A percentile compares a stretch with the other conserved stretches of the same genome.
These are phyloP conservation scores for Aptenodytes patagonicus DNA, from an alignment of 2,113 vertebrate species.

Conservation along the genomic window DNA sequence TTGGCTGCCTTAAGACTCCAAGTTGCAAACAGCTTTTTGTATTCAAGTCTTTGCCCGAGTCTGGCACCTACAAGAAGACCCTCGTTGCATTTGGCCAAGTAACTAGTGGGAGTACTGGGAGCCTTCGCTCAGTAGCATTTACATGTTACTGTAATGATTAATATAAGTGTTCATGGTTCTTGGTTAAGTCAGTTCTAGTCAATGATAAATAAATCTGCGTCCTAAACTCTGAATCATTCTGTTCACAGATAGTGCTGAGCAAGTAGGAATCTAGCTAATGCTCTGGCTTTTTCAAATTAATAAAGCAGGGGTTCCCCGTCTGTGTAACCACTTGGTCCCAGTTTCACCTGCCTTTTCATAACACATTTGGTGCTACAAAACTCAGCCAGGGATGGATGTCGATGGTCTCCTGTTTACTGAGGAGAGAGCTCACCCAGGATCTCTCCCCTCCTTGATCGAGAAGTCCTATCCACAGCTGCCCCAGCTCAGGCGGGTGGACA, in stretches of 20 bases:
- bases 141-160: background rate
- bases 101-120: background rate
- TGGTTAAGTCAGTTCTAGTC: background rate
- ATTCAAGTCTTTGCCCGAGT: fast-evolving
- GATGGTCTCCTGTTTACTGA: fast-evolving
- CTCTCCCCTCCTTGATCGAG: background rate
- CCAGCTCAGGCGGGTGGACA: background rate
- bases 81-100: fast-evolving
- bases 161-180: background rate
- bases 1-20: background rate
- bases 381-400: background rate
- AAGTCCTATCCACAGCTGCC: background rate
- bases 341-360: background rate
- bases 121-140: background rate
- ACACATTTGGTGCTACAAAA: background rate
- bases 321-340: background rate
- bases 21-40: no score
- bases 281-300: background rate
- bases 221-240: background rate
- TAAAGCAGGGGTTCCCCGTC: background rate
- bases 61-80: fast-evolving
- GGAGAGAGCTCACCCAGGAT: background rate
- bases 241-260: background rate
- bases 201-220: background rate
- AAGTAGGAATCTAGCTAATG: background rate